A percentile compares a stretch with the other conserved stretches of the same genome.
Evolutionary conservation across 2,113 vertebrate species (phyloP).

Genomic region (Pycnonotus jocosus): DNA sequence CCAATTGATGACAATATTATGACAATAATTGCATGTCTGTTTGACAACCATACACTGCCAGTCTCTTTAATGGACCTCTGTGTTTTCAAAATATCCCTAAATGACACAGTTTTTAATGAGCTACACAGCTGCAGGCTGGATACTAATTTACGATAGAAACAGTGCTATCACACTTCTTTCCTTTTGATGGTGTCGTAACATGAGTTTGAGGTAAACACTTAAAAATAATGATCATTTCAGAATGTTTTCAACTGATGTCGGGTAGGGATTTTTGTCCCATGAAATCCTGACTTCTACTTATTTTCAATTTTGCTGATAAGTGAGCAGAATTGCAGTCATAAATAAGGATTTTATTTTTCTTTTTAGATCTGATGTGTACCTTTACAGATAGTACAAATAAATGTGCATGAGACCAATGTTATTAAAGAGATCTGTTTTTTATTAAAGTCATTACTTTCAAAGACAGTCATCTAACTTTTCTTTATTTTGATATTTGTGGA

Average conservation of each 20-base stretch:
- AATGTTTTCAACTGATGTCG: not conserved
- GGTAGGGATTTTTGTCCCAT: not conserved
- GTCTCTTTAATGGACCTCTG: constrained; percentile 53
- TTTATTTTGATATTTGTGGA: not conserved
- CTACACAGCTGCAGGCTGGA: constrained; percentile 53
- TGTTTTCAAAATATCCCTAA: constrained; percentile 64
- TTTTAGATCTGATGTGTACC: not conserved
- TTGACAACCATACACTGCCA: constrained; percentile 37
- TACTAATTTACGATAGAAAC: not conserved
- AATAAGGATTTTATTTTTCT: not conserved
- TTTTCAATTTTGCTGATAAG: not conserved
- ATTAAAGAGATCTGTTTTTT: not conserved
- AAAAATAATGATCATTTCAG: not conserved
- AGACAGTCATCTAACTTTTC: not conserved
- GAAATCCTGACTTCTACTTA: not conserved
- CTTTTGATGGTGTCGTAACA: not conserved
- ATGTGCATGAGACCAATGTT: not conserved
- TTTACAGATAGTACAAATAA: not conserved
- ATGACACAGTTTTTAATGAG: constrained; percentile 58
- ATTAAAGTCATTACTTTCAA: not conserved
- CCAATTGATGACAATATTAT: constrained; percentile 49
- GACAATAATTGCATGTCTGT: constrained; percentile 61
- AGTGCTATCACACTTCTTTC: not conserved
- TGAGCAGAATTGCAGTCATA: not conserved
- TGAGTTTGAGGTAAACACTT: not conserved